Conservation (phyloP, 2,113 vertebrate genomes). For the Xiphophorus hellerii region DNA sequence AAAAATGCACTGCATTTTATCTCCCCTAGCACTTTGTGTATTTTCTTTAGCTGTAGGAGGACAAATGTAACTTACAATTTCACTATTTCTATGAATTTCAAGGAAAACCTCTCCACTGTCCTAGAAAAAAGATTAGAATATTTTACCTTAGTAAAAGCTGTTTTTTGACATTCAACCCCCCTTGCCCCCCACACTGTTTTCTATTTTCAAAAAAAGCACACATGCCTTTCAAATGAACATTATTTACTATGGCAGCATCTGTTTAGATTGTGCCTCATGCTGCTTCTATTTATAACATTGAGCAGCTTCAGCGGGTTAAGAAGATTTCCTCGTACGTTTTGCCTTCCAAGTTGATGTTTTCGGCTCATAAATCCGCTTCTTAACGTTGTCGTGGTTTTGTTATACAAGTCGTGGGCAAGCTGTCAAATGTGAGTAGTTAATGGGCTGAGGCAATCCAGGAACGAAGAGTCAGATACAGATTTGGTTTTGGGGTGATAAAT, state of each 20-base stretch:
- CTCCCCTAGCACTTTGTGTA: too few species aligned
- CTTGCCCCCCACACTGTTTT: too few species aligned
- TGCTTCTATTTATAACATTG: not conserved
- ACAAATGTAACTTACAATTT: too few species aligned
- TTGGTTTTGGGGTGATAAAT: not conserved
- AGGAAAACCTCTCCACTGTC: too few species aligned
- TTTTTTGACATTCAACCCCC: too few species aligned
- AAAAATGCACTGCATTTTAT: too few species aligned
- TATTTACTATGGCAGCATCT: too few species aligned
- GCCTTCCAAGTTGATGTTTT: slow-evolving; percentile 21
- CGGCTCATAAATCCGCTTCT: slow-evolving; percentile 16
- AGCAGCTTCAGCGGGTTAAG: slow-evolving; percentile 37
- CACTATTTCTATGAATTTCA: too few species aligned
- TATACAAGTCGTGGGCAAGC: slow-evolving; percentile 35
- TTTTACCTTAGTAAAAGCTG: not conserved
- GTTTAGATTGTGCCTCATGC: not conserved
- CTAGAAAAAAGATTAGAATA: too few species aligned
- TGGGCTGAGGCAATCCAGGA: slow-evolving; percentile 11
- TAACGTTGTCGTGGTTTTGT: slow-evolving; percentile 30
- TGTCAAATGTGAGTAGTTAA: not conserved
- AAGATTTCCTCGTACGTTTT: slow-evolving; percentile 16
- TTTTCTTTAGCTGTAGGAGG: too few species aligned
- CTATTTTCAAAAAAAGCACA: too few species aligned
- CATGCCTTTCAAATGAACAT: too few species aligned
- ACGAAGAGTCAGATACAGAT: not conserved